These are phyloP conservation scores for Drosophila demipolita DNA, from an alignment of 2,888 invertebrate species.

Conservation along the genomic window DNA sequence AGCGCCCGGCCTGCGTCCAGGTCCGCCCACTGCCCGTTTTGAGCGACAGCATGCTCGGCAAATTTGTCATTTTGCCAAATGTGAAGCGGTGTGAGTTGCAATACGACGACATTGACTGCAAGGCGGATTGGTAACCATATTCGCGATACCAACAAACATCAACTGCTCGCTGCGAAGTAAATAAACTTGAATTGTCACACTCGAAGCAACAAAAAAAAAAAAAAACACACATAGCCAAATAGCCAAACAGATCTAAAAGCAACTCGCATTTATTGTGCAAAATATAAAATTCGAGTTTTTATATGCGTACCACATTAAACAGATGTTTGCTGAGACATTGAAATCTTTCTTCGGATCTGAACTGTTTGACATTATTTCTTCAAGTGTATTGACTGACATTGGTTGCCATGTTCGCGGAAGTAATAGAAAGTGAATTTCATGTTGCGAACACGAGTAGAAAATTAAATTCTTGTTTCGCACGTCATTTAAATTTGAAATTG, in stretches of 20 bases:
- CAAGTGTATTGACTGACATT: constrained; percentile 46
- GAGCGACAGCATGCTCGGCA: constrained; percentile 65
- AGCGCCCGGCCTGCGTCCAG: constrained; percentile 23
- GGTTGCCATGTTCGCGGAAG: constrained; percentile 40
- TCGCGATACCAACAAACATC: constrained; percentile 19
- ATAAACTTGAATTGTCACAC: constrained; percentile 60
- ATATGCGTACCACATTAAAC: not conserved
- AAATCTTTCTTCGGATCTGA: not conserved
- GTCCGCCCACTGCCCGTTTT: constrained; percentile 41
- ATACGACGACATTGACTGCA: constrained; percentile 39
- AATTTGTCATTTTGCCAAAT: constrained; percentile 83
- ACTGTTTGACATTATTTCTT: constrained; percentile 6
- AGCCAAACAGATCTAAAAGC: not conserved
- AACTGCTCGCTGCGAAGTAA: constrained; percentile 54
- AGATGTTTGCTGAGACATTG: not conserved
- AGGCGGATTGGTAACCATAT: constrained; percentile 13
- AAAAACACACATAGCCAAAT: not conserved
- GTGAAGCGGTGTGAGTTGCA: constrained; percentile 58
- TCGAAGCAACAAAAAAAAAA: not conserved
- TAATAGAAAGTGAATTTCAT: constrained; percentile 48
- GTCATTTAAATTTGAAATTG: constrained; percentile 83
- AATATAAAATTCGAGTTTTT: not conserved
- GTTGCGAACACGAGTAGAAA: constrained; percentile 69
- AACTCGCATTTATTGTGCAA: not conserved
- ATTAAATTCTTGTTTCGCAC: constrained; percentile 83